Evolutionary conservation across 2,113 vertebrate genomes (phyloP), one percentile per base, ranked within the genome.

Genomic region (Salvelinus alpinus): DNA sequence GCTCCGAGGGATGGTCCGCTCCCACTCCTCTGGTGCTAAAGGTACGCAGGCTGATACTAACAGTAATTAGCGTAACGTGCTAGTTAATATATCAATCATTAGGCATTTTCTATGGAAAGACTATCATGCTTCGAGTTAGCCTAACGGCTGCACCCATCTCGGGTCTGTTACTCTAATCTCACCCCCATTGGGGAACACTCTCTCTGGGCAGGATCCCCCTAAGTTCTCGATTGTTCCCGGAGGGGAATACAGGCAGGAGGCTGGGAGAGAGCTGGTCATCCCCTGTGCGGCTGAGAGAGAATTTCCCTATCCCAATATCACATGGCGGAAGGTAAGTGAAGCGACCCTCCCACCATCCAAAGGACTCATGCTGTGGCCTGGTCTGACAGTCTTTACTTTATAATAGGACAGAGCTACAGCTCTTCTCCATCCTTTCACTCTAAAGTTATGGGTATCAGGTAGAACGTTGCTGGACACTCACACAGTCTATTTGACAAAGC

Each of bases 161-260:
- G 6, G 6, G 34, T 34, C 6, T 34, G 6, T 34, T 7, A 7
- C 34, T 5, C 8, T 68, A 7, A 38, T 29, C 18, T 20, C 5
- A 24, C 24, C 64, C 25, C 64, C 51, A 18, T 54, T 54, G 14
- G 51, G 51, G 13, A 54, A 54, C 51, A 54, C 13, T 44, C 38
- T 47, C 73, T 20, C 38, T 64, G 79, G 81, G 13, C 84, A 99
- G 98, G 97, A 98, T 84, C 97, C 98, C 89, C 98, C 98, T 82
- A 99, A 99, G 93, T 98, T 99, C 89, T 96, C 97, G 92, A 97
- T 99, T 96, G 97, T 99, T 95, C 97, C 97, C 88, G 97, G 96
- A 93, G 97, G 97, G 95, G 97, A 99, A 91, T 99, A 99, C 90
- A 95, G 97, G 91, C 97, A 99, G 91, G 97, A 99, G 92, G 96